Conservation (phyloP, 2,888 invertebrate genomes). For the Apamea monoglypha region DNA sequence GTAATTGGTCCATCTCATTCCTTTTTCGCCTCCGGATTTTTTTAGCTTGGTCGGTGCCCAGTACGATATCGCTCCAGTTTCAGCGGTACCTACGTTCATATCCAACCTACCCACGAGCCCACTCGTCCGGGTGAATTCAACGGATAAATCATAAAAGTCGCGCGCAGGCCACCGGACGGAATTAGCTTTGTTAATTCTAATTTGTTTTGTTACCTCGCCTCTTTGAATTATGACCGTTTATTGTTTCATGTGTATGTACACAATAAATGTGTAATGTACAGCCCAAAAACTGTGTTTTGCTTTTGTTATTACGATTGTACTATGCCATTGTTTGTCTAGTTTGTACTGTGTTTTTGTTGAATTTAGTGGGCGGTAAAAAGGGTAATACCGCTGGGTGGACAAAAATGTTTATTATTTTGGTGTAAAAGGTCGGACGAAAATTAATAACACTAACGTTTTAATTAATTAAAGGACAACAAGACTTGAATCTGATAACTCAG, state of each 20-base stretch:
- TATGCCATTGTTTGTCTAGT: conserved; percentile 60
- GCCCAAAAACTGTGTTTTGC: conserved; percentile 56
- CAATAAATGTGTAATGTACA: conserved; percentile 61
- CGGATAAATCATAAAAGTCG: conserved; percentile 81
- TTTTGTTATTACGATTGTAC: conserved; percentile 55
- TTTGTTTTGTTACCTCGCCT: conserved; percentile 72
- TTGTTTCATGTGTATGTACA: conserved; percentile 72
- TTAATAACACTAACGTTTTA: conserved; percentile 25
- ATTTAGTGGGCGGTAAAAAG: conserved; percentile 25
- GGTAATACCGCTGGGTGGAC: background rate
- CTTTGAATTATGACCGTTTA: conserved; percentile 68
- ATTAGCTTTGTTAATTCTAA: conserved; percentile 79
- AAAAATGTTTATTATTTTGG: conserved; percentile 15
- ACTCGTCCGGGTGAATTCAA: conserved; percentile 68
- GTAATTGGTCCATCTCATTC: background rate
- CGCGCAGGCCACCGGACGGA: conserved; percentile 70
- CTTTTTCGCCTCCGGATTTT: background rate
- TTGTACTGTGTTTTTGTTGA: conserved; percentile 43
- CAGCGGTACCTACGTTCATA: conserved; percentile 12
- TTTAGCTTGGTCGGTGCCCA: background rate
- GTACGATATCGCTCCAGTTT: conserved; percentile 1
- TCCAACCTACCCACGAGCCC: conserved; percentile 51
- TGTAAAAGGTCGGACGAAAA: conserved; percentile 5
- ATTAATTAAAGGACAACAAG: conserved; percentile 45
- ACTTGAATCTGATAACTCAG: conserved; percentile 32